These are phyloP conservation scores for Acrobeloides nanus DNA, from an alignment of 2,888 invertebrate genomes.

Conservation along the genomic window DNA sequence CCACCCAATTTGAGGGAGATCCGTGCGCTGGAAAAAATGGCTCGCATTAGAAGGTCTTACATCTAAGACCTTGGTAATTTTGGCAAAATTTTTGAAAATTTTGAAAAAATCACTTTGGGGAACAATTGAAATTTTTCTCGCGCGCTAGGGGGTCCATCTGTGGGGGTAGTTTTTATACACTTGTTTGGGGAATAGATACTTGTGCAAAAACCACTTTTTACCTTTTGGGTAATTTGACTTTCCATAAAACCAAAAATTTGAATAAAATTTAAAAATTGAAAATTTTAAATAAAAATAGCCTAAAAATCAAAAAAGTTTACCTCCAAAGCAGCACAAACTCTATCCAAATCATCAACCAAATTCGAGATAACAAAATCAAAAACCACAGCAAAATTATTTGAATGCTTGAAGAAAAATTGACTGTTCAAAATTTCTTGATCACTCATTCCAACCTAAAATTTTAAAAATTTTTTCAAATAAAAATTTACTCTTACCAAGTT, in stretches of 20 bases:
- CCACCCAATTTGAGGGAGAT: too few relatives aligned
- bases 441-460: slow-evolving; percentile 18
- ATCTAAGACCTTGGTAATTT: too few relatives aligned
- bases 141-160: too few relatives aligned
- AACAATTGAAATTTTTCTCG: too few relatives aligned
- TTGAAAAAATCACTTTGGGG: too few relatives aligned
- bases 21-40: too few relatives aligned
- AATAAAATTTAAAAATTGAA: too few relatives aligned
- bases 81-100: too few relatives aligned
- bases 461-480: not conserved
- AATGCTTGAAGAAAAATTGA: slow-evolving; percentile 13
- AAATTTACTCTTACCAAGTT: slow-evolving; percentile 12
- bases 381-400: slow-evolving; percentile 27
- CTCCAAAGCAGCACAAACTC: slow-evolving; percentile 19
- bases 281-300: too few relatives aligned
- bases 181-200: too few relatives aligned
- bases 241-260: not conserved
- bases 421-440: slow-evolving; percentile 21
- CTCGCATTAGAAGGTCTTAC: too few relatives aligned
- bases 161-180: too few relatives aligned
- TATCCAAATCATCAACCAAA: slow-evolving; percentile 25
- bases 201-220: not conserved
- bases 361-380: slow-evolving; percentile 31
- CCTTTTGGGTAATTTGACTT: not conserved
- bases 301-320: slow-evolving; percentile 1